Evolutionary conservation across 2,797 vertebrate species (phyloP).

Genomic region (Telmatherina bonti): DNA sequence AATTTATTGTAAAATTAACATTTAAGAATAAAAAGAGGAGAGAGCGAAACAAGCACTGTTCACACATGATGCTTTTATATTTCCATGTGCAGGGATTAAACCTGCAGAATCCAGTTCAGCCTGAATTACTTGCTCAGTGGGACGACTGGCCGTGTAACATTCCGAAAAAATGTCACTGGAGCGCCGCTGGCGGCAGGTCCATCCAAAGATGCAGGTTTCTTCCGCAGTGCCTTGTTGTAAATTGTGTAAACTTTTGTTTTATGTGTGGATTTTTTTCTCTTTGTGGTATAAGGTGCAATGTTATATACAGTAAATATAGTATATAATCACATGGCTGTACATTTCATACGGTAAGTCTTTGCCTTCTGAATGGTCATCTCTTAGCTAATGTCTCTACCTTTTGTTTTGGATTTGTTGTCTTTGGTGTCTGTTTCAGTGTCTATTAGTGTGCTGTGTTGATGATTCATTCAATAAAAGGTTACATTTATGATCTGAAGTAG

Average conservation of each 20-base stretch:
- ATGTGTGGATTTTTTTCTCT: conserved; percentile 59
- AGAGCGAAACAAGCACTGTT: too few relatives aligned
- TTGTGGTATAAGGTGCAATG: conserved; percentile 88
- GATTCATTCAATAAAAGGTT: conserved; percentile 72
- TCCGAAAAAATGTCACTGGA: conserved; percentile 78
- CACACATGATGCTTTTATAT: too few relatives aligned
- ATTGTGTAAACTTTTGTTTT: conserved; percentile 75
- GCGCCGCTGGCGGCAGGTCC: conserved; percentile 93
- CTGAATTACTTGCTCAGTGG: conserved; percentile 11
- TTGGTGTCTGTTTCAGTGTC: conserved; percentile 45
- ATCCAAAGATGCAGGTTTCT: conserved; percentile 73
- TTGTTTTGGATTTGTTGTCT: conserved; percentile 35
- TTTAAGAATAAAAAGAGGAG: too few relatives aligned
- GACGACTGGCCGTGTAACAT: conserved; percentile 36
- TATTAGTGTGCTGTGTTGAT: conserved; percentile 59
- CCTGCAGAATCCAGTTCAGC: not conserved
- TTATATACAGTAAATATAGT: conserved; percentile 80
- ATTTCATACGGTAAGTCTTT: conserved; percentile 83
- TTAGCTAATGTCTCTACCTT: conserved; percentile 35
- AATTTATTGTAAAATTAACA: too few relatives aligned
- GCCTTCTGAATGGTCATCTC: conserved; percentile 69
- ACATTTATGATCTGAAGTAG: conserved; percentile 51
- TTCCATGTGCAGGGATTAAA: not conserved
- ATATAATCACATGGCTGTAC: conserved; percentile 86
- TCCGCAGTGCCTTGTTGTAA: conserved; percentile 75